These are phyloP conservation scores for Caenorhabditis briggsae DNA, from an alignment of 1,140 invertebrate species.

Conservation along the genomic window DNA sequence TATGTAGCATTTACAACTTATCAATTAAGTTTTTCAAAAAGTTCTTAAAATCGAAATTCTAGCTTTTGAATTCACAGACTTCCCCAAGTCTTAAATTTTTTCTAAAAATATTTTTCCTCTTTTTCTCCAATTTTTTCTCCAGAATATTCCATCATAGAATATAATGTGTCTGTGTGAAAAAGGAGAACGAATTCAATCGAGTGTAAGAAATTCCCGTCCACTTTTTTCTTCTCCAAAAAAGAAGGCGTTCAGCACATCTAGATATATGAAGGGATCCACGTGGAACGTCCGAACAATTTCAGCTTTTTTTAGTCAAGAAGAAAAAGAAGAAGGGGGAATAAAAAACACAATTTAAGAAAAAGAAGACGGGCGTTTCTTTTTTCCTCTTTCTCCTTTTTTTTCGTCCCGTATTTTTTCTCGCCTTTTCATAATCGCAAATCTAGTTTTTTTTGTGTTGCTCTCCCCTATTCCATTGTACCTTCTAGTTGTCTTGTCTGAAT, in stretches of 20 bases:
- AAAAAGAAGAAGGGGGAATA: background rate
- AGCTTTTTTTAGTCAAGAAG: background rate
- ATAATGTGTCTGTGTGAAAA: background rate
- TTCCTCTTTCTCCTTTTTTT: background rate
- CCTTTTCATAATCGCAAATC: constrained; percentile 41
- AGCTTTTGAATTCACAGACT: no score
- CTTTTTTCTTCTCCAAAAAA: constrained; percentile 6
- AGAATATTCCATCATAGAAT: background rate
- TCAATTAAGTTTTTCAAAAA: no score
- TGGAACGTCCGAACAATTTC: background rate
- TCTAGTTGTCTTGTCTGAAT: background rate
- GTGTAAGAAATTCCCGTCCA: background rate
- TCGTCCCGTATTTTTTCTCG: no score
- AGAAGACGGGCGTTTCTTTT: background rate
- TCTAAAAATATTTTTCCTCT: background rate
- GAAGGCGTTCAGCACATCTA: background rate
- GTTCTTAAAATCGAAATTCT: no score
- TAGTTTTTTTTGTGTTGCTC: background rate
- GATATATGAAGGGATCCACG: background rate
- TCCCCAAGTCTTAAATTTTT: no score
- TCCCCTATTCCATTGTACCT: constrained; percentile 7
- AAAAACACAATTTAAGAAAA: constrained; percentile 33
- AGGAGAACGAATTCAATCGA: constrained; percentile 27
- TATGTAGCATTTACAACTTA: no score
- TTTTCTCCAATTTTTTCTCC: background rate